Evolutionary conservation across 2,113 vertebrate genomes (phyloP).

Genomic region (Panthera uncia): DNA sequence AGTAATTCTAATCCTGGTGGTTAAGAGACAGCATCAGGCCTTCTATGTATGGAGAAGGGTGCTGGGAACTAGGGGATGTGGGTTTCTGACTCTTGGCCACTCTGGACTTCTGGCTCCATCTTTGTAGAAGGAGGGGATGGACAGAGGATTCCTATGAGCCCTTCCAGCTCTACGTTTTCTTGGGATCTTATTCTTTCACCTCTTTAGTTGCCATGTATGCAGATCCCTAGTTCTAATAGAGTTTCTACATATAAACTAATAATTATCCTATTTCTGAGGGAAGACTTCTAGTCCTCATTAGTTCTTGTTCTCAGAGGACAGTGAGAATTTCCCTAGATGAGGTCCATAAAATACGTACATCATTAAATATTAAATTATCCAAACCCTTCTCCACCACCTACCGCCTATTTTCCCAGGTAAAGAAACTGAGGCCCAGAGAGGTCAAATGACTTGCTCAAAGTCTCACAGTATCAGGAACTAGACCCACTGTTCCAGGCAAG

Average conservation of each 20-base stretch:
- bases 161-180: neutral
- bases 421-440: neutral
- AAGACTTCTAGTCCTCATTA: neutral
- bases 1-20: neutral
- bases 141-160: rapidly evolving
- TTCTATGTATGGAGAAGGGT: neutral
- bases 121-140: neutral
- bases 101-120: neutral
- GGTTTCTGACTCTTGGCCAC: neutral
- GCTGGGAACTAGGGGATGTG: neutral
- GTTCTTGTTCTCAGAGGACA: neutral
- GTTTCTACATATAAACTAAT: neutral
- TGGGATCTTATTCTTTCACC: neutral
- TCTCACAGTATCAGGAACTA: neutral
- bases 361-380: neutral
- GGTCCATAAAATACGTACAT: neutral
- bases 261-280: neutral
- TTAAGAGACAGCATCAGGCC: neutral
- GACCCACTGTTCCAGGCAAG: neutral
- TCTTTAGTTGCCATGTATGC: neutral
- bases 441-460: neutral
- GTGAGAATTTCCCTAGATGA: neutral
- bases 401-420: neutral
- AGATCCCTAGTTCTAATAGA: neutral
- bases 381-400: neutral